Conservation (phyloP, 2,113 vertebrate genomes). For the Acanthochromis polyacanthus region DNA sequence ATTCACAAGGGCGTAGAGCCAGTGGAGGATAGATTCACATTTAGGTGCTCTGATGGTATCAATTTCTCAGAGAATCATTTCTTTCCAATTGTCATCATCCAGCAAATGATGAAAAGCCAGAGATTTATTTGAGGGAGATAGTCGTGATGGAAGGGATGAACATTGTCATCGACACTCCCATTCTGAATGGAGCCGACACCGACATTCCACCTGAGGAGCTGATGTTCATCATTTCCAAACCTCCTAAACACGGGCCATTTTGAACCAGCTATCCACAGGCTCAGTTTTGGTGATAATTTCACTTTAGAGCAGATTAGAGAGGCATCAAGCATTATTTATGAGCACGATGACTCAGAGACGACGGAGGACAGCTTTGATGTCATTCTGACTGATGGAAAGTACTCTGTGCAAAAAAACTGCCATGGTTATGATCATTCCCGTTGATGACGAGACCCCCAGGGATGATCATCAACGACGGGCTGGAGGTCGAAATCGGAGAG, state of each 20-base stretch:
- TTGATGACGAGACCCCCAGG: conserved; percentile 96
- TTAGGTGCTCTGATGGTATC: conserved; percentile 95
- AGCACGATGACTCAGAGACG: conserved; percentile 96
- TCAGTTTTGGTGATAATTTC: conserved; percentile 90
- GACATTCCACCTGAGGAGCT: conserved; percentile 90
- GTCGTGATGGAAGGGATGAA: conserved; percentile 97
- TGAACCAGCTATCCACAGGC: conserved; percentile 91
- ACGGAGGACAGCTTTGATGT: conserved; percentile 92
- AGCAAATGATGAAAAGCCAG: conserved; percentile 93
- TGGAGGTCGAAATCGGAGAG: conserved; percentile 92
- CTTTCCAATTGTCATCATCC: conserved; percentile 91
- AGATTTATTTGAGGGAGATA: conserved; percentile 91
- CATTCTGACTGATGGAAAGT: conserved; percentile 90
- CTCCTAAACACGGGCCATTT: conserved; percentile 90
- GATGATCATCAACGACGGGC: conserved; percentile 93
- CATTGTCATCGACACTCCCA: conserved; percentile 89
- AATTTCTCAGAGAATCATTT: conserved; percentile 91
- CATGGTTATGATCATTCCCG: conserved; percentile 88
- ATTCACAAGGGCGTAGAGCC: conserved; percentile 93
- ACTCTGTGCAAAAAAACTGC: conserved; percentile 86
- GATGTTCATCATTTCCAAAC: conserved; percentile 87
- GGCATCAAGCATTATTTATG: conserved; percentile 93
- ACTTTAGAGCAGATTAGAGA: conserved; percentile 91
- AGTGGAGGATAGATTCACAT: conserved; percentile 92
- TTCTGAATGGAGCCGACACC: conserved; percentile 89